Evolutionary conservation across 2,797 vertebrate genomes (phyloP).

Genomic region (Cetoscarus ocellatus): DNA sequence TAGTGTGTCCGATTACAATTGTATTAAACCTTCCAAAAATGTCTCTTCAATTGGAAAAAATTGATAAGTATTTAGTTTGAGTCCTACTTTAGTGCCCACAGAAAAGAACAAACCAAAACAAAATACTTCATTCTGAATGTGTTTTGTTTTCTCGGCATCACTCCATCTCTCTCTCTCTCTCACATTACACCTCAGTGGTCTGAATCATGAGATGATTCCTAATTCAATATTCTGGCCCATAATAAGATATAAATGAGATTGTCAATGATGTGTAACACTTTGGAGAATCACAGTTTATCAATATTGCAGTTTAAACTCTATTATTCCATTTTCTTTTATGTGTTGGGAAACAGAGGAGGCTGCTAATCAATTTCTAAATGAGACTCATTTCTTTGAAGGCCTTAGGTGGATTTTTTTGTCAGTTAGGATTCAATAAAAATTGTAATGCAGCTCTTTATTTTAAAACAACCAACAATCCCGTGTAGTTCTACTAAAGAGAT

Average conservation of each 20-base stretch:
- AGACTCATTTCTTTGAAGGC: constrained; percentile 9
- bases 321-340: constrained; percentile 12
- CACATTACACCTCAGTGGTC: background rate
- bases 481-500: background rate
- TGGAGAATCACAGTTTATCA: constrained; percentile 23
- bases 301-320: constrained; percentile 8
- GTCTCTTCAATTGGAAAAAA: no score
- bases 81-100: background rate
- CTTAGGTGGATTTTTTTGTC: background rate
- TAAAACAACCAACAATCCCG: background rate
- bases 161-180: constrained; percentile 3
- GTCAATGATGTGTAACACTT: constrained; percentile 27
- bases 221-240: constrained; percentile 15
- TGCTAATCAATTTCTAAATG: constrained; percentile 30
- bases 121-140: background rate
- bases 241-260: constrained; percentile 20
- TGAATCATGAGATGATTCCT: constrained; percentile 18
- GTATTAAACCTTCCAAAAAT: no score
- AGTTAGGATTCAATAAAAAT: background rate
- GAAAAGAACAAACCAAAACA: background rate
- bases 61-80: no score
- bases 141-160: constrained; percentile 8
- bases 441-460: constrained; percentile 15
- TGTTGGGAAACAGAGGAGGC: background rate
- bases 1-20: no score